Evolutionary conservation across 2,113 vertebrate species (phyloP).

Genomic region (Sus scrofa): T2T-Sscrofa CM000817.6:126783501-126784000

Average conservation of each 20-base stretch:
- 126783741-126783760: neutral
- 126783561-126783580: slow-evolving; percentile 77
- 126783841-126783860: neutral
- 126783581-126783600: slow-evolving; percentile 68
- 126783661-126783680: neutral
- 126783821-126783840: neutral
- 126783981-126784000: too few relatives aligned
- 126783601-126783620: slow-evolving; percentile 72
- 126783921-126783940: too few relatives aligned
- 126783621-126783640: slow-evolving; percentile 75
- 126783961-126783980: too few relatives aligned
- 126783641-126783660: slow-evolving; percentile 42
- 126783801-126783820: neutral
- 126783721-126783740: neutral
- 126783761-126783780: neutral
- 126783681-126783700: neutral
- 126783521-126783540: slow-evolving; percentile 81
- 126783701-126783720: neutral
- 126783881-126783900: too few relatives aligned
- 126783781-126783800: neutral
- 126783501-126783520: slow-evolving; percentile 75
- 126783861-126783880: neutral
- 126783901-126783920: too few relatives aligned
- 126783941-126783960: too few relatives aligned
- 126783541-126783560: slow-evolving; percentile 83